These are phyloP conservation scores for Anisognathus igniventris DNA, from an alignment of 2,797 vertebrate genomes.

Conservation along the genomic window DNA sequence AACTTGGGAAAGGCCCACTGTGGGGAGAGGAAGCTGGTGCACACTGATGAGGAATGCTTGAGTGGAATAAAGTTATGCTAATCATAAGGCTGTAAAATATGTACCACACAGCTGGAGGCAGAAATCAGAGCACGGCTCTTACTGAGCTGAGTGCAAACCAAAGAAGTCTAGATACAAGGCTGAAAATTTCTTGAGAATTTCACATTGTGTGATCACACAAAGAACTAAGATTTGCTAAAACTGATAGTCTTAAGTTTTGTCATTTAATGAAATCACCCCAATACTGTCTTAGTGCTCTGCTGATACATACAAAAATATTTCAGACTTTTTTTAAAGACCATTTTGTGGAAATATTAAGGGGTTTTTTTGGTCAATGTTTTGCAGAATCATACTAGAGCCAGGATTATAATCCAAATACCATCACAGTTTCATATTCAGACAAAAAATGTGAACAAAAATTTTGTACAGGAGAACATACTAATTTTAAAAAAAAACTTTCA, in stretches of 20 bases:
- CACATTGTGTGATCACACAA: not conserved
- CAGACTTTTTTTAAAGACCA: not conserved
- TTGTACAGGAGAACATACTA: not conserved
- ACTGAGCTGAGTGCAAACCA: not conserved
- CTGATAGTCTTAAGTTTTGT: not conserved
- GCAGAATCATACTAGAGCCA: not conserved
- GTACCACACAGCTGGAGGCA: not conserved
- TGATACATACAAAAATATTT: not conserved
- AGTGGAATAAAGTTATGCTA: conserved; percentile 22
- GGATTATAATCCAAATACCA: not conserved
- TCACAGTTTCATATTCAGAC: not conserved
- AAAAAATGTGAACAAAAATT: not conserved
- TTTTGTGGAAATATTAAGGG: not conserved
- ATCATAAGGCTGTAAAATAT: conserved; percentile 9
- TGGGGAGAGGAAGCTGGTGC: not conserved
- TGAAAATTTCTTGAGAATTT: conserved; percentile 13
- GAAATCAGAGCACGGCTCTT: not conserved
- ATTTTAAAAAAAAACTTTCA: not conserved
- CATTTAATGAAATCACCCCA: not conserved
- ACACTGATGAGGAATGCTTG: not conserved
- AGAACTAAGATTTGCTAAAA: not conserved
- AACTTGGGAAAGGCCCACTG: not conserved
- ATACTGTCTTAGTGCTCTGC: not conserved
- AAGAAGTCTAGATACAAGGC: not conserved
- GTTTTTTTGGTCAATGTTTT: not conserved